These are phyloP conservation scores for Holacanthus passer DNA, from an alignment of 2,113 vertebrate species.

Conservation along the genomic window DNA sequence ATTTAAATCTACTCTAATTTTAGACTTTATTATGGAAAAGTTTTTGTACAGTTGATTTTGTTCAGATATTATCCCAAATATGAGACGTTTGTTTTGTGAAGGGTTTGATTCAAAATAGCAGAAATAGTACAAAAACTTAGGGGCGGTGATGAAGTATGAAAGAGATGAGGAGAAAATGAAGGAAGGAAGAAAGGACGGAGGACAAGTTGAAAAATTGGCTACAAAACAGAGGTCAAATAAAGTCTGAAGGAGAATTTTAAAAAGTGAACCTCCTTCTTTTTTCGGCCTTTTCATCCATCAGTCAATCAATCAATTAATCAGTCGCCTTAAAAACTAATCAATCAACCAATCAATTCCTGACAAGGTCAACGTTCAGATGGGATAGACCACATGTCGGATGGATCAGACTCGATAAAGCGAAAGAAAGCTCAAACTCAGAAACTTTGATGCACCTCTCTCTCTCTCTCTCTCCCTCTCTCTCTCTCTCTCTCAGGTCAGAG, in stretches of 20 bases:
- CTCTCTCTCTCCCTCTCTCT: not conserved
- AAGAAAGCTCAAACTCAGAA: not conserved
- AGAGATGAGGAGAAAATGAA: not conserved
- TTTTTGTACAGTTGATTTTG: not conserved
- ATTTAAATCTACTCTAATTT: not conserved
- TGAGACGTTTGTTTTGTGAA: not conserved
- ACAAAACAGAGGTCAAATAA: not conserved
- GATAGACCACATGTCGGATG: not conserved
- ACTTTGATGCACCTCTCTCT: not conserved
- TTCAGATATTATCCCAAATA: not conserved
- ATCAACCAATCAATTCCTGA: slow-evolving; percentile 24
- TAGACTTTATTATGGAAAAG: not conserved
- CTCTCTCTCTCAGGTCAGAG: not conserved
- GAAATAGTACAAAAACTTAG: too few species aligned
- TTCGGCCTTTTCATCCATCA: not conserved
- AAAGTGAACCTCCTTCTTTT: slow-evolving; percentile 13
- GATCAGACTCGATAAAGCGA: not conserved
- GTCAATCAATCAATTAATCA: slow-evolving; percentile 22
- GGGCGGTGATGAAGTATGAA: not conserved
- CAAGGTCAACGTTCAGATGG: slow-evolving; percentile 7
- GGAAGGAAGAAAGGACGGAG: not conserved
- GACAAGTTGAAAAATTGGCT: not conserved
- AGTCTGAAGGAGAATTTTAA: slow-evolving; percentile 10
- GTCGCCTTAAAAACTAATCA: not conserved
- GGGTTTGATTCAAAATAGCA: not conserved